These are phyloP conservation scores for Melieria picta DNA, from an alignment of 2,888 invertebrate genomes.

Conservation along the genomic window DNA sequence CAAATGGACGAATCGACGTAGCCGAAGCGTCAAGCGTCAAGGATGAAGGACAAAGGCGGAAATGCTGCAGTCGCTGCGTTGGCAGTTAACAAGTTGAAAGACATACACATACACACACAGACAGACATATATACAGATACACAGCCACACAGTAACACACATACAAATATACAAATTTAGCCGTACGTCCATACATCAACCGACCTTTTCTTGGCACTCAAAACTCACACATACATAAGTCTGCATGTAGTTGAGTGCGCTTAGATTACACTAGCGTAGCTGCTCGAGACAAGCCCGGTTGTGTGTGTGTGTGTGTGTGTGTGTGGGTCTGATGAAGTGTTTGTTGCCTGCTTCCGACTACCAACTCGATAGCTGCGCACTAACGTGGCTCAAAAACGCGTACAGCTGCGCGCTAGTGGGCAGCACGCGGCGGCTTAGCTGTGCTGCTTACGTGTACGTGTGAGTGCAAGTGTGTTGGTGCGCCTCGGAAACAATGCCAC, in stretches of 20 bases:
- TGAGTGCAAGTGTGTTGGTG: neutral
- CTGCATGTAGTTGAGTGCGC: too few relatives aligned
- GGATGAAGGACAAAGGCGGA: too few relatives aligned
- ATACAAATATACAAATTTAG: neutral
- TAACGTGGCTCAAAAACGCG: too few relatives aligned
- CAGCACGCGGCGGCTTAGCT: too few relatives aligned
- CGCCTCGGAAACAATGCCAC: conserved; percentile 12
- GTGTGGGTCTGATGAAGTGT: neutral
- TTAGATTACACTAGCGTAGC: neutral
- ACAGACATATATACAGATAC: neutral
- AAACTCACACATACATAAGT: too few relatives aligned
- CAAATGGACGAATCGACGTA: too few relatives aligned
- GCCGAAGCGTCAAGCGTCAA: too few relatives aligned
- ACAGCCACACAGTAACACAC: neutral
- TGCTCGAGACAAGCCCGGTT: neutral
- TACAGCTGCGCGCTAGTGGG: too few relatives aligned
- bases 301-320: neutral
- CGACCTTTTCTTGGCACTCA: neutral
- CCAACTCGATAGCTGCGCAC: too few relatives aligned
- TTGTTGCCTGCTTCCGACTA: neutral
- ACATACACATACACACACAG: neutral
- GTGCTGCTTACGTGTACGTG: neutral
- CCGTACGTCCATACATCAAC: neutral
- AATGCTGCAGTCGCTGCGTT: too few relatives aligned
- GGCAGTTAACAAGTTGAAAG: neutral